phyloP scores from a whole-genome alignment of 2,888 invertebrate genomes.

The Brachyptera putata region DNA sequence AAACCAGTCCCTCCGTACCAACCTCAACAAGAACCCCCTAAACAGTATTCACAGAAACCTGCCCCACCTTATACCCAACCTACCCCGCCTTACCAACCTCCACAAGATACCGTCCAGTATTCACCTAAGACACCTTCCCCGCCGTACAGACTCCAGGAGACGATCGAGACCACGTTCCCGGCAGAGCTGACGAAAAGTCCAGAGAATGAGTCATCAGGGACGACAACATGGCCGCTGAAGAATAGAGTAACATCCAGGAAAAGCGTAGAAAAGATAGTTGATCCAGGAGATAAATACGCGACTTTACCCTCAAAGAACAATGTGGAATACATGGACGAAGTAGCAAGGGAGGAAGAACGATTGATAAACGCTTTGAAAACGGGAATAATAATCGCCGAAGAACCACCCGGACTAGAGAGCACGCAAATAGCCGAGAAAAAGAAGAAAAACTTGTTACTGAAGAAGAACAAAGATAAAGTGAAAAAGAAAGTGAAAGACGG shows the following conservation, averaged over 20 bases:
- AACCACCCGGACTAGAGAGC: constrained; percentile 37
- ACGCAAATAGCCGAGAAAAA: constrained; percentile 10
- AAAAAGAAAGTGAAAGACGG: constrained; percentile 32
- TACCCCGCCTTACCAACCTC: background rate
- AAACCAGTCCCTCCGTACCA: background rate
- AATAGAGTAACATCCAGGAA: constrained; percentile 23
- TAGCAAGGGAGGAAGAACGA: constrained; percentile 76
- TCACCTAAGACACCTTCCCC: constrained; percentile 33
- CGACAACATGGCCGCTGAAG: constrained; percentile 54
- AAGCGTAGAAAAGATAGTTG: constrained; percentile 31
- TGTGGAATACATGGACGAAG: constrained; percentile 54
- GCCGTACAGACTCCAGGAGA: constrained; percentile 48
- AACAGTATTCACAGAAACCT: background rate
- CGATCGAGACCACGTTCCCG: constrained; percentile 61
- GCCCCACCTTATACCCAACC: background rate
- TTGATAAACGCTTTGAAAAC: constrained; percentile 74
- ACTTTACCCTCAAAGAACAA: constrained; percentile 33
- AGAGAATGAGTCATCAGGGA: constrained; percentile 47
- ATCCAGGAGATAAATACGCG: constrained; percentile 30
- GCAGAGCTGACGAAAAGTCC: constrained; percentile 54
- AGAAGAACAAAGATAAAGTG: constrained; percentile 24
- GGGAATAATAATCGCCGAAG: constrained; percentile 58
- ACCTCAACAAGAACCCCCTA: background rate
- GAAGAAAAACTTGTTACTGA: constrained; percentile 14
- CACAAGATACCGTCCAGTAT: constrained; percentile 40